phyloP scores from a whole-genome alignment of 37 sponge, comb jelly and placozoan species.

The Spongia lamella region DNA sequence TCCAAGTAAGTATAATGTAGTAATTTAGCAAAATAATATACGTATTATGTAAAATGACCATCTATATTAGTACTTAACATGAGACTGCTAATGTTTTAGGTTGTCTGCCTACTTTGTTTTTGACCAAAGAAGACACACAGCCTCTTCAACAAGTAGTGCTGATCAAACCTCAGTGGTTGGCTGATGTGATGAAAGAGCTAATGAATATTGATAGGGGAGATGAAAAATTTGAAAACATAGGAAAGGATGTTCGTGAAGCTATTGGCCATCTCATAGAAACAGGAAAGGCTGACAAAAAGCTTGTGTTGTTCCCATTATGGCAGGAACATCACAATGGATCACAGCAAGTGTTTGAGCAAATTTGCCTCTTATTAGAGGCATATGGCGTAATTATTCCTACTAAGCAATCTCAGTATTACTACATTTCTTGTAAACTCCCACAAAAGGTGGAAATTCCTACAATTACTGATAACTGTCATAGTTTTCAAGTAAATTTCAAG shows the following conservation, averaged over 20 bases:
- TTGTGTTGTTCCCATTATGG: conserved; percentile 25
- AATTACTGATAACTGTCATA: too few species aligned
- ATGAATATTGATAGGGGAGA: conserved; percentile 4
- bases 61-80: not conserved
- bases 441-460: too few species aligned
- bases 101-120: conserved; percentile 18
- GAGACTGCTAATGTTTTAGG: conserved; percentile 11
- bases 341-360: conserved; percentile 2
- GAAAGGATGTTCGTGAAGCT: not conserved
- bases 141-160: conserved; percentile 31
- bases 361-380: conserved; percentile 44
- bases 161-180: conserved; percentile 44
- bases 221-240: too few species aligned
- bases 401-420: too few species aligned
- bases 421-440: too few species aligned
- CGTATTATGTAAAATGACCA: conserved; percentile 8
- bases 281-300: conserved; percentile 1
- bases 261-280: not conserved
- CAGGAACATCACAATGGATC: not conserved
- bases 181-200: conserved; percentile 48
- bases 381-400: conserved; percentile 46
- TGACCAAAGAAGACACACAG: conserved; percentile 25
- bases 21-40: not conserved
- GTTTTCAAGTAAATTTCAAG: too few species aligned
- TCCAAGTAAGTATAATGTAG: conserved; percentile 21